Evolutionary conservation across 2,797 vertebrate species (phyloP).

Genomic region (Sebastes minor): DNA sequence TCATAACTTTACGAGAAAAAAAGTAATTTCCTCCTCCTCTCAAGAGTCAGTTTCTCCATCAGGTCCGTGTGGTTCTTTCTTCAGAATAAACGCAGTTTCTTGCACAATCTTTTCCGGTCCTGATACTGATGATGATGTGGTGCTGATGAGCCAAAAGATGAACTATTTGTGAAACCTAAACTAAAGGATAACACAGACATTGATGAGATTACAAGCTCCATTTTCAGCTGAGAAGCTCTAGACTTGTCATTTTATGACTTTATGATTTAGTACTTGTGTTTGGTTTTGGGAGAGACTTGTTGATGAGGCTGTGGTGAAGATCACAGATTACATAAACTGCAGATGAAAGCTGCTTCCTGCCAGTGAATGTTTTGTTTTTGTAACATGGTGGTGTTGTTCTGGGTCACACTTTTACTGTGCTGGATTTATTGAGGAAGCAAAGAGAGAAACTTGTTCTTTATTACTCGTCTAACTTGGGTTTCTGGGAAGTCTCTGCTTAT

Average conservation of each 20-base stretch:
- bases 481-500: background rate
- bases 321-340: background rate
- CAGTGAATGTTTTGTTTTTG: background rate
- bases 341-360: no score
- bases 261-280: no score
- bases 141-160: no score
- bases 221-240: background rate
- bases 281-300: background rate
- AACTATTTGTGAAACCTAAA: no score
- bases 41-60: no score
- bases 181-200: background rate
- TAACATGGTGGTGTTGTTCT: background rate
- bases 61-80: no score
- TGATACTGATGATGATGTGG: no score
- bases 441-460: background rate
- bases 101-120: no score
- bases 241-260: background rate
- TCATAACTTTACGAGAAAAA: no score
- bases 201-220: background rate
- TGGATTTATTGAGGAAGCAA: background rate
- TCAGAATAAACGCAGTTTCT: no score
- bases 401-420: background rate
- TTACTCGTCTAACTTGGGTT: no score
- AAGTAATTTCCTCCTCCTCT: no score
- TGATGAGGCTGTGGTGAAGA: background rate